phyloP scores from a whole-genome alignment of 2,113 vertebrate species.

The Aspiorhynchus laticeps region DNA sequence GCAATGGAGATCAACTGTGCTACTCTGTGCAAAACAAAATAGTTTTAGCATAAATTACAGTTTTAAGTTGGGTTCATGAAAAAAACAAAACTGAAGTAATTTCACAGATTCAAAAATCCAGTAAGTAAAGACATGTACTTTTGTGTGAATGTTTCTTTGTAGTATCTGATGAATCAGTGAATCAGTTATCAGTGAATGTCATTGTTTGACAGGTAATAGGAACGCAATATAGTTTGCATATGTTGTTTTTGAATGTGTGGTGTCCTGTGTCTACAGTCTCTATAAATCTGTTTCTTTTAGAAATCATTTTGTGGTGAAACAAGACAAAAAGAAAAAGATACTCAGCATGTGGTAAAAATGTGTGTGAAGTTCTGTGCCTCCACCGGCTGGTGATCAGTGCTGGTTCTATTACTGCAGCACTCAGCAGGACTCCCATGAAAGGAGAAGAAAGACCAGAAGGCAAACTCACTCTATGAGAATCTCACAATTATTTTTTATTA shows the following conservation, averaged over 20 bases:
- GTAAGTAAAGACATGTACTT: background rate
- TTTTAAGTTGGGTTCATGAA: background rate
- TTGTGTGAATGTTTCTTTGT: background rate
- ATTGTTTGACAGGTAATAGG: background rate
- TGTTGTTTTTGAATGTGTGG: background rate
- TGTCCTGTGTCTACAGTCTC: background rate
- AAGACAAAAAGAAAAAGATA: constrained; percentile 40
- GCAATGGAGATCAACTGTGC: background rate
- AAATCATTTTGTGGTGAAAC: constrained; percentile 28
- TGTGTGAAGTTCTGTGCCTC: background rate
- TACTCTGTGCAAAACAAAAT: background rate
- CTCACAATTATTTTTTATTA: background rate
- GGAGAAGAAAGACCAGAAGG: background rate
- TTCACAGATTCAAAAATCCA: background rate
- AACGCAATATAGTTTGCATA: background rate
- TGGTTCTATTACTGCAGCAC: background rate
- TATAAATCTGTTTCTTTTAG: constrained; percentile 40
- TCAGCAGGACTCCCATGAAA: constrained; percentile 19
- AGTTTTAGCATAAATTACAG: background rate
- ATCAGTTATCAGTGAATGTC: background rate
- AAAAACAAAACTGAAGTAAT: background rate
- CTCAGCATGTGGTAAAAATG: constrained; percentile 14
- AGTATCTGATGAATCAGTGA: too few species aligned
- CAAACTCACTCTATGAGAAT: background rate
- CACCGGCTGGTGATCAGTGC: constrained; percentile 1